Evolutionary conservation across 2,888 invertebrate genomes (phyloP), one percentile per base, ranked within the genome.

Genomic region (Trypoxylon attenuatum): DNA sequence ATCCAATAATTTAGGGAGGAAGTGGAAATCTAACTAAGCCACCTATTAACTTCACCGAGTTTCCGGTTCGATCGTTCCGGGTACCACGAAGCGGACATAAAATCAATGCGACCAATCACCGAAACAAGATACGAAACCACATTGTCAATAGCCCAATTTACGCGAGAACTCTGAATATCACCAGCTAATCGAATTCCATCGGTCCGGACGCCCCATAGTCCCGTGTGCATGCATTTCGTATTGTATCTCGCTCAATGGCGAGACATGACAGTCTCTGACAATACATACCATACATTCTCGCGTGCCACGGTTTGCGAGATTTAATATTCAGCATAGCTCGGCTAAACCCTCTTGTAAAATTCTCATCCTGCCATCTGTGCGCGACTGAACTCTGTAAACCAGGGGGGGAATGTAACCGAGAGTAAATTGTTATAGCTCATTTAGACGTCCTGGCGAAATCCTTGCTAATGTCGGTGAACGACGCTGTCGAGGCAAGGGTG

Each of bases 361-460:
- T n/a, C n/a, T n/a, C n/a, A n/a, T n/a, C n/a, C n/a, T n/a, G n/a
- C n/a, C n/a, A n/a, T n/a, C n/a, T n/a, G n/a, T n/a, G n/a, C n/a
- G n/a, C n/a, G n/a, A n/a, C n/a, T n/a, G n/a, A n/a, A n/a, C n/a
- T n/a, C n/a, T n/a, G n/a, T n/a, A n/a, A n/a, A n/a, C n/a, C n/a
- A n/a, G n/a, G n/a, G n/a, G n/a, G n/a, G n/a, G n/a, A n/a, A n/a
- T n/a, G n/a, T 41, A 46, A 18, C 23, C 16, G 0, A 10, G 16
- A 15, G 8, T n/a, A 6, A 22, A 19, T 0, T 50, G 42, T 2
- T 6, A 13, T 16, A 76, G 71, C n/a, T 21, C 55, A 71, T 62
- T 45, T 71, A 64, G 92, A 93, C 86, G 94, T 93, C 16, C 90
- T 94, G 63, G 91, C 94, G 19, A 91, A 92, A 86, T 93, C 93